Base-by-base conservation (phyloP, 2,888 invertebrate genomes). In the Siphlonurus alternatus region DNA sequence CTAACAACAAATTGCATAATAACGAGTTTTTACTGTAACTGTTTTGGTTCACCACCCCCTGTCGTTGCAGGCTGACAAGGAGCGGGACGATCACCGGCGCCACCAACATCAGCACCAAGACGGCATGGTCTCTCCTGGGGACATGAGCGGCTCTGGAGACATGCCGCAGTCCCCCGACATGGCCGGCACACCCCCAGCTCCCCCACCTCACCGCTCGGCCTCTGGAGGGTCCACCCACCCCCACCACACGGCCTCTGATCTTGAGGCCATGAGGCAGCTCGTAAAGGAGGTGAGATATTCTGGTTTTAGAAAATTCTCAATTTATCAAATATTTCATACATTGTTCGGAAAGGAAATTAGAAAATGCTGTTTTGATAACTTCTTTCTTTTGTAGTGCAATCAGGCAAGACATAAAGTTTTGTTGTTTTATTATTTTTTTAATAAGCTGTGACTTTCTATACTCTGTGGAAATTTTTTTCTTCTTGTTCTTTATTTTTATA, bases 261-360 rank as follows among this genome's bases (percentile, higher is more conserved):
- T 89, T 63, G 86, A 87, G 74, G 86, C 88, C 70, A 78, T 90
- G 18, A 80, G 86, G 72, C 79, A 85, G 67, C 80, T 90, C 67
- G 76, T 91, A 67, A 88, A 89, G 75, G 90, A 91, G 86, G 91
- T 89, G 79, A 72, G 73, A 71, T n/a, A n/a, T n/a, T n/a, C n/a
- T n/a, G n/a, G n/a, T n/a, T 51, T 0, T 5, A 22, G 23, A 1
- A 10, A 23, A 65, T 25, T 56, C 51, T 15, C 53, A 38, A 63
- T 25, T 63, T 23, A 19, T 59, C 23, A 66, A 24, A 24, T 63
- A 51, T 61, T n/a, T n/a, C n/a, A n/a, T n/a, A n/a, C n/a, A n/a
- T n/a, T n/a, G n/a, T n/a, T n/a, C n/a, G n/a, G n/a, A n/a, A n/a
- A n/a, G n/a, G n/a, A n/a, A n/a, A n/a, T n/a, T n/a, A n/a, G n/a